These are phyloP conservation scores for Amphimallon solstitiale DNA, from an alignment of 2,888 invertebrate genomes.

Conservation along the genomic window DNA sequence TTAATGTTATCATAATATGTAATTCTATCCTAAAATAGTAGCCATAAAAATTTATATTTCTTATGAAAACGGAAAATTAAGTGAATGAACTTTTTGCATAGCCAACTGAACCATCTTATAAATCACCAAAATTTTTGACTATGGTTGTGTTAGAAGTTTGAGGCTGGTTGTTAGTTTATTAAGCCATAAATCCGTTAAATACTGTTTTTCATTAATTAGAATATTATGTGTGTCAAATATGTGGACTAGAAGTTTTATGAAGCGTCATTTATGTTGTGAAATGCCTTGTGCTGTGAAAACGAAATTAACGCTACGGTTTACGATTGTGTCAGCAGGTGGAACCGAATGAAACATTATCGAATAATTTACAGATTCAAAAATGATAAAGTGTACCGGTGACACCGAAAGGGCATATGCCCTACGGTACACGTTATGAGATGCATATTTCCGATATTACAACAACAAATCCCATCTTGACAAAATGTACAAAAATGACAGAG, in stretches of 20 bases:
- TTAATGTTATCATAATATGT: too few relatives aligned
- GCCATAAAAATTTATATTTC: background rate
- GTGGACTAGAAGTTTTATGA: constrained; percentile 27
- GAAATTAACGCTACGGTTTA: constrained; percentile 51
- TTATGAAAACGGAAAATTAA: constrained; percentile 2
- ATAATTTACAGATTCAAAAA: constrained; percentile 61
- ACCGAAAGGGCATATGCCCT: constrained; percentile 62
- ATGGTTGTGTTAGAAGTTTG: constrained; percentile 50
- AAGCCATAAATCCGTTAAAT: constrained; percentile 50
- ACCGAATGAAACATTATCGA: constrained; percentile 54
- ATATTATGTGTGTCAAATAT: constrained; percentile 36
- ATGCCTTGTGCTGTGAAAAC: constrained; percentile 45
- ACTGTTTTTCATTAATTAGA: constrained; percentile 8
- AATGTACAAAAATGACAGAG: constrained; percentile 75
- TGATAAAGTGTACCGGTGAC: constrained; percentile 65
- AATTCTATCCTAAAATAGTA: background rate
- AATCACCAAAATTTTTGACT: constrained; percentile 60
- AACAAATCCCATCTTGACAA: constrained; percentile 75
- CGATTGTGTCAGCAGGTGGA: constrained; percentile 61
- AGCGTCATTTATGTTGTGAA: constrained; percentile 21
- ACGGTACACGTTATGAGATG: constrained; percentile 71
- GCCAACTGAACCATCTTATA: constrained; percentile 59
- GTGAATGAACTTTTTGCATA: constrained; percentile 46
- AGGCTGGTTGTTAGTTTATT: constrained; percentile 42
- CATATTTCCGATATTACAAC: constrained; percentile 68